Evolutionary conservation across 2,113 vertebrate species (phyloP).

Genomic region (Phodopus roborovskii): DNA sequence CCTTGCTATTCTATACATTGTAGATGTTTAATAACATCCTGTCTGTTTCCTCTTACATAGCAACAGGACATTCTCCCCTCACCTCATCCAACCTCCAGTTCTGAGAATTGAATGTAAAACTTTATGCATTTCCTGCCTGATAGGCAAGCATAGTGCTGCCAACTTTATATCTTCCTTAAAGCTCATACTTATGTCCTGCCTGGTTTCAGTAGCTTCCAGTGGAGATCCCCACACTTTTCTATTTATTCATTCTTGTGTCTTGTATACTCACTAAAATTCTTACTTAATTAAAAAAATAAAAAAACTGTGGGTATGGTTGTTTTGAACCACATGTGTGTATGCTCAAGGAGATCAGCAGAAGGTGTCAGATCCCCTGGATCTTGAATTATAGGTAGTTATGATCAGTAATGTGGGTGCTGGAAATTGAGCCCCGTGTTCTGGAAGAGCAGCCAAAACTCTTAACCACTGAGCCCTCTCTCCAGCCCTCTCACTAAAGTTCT

Average conservation of each 20-base stretch:
- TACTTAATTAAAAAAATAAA: background rate
- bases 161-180: conserved; percentile 25
- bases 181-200: background rate
- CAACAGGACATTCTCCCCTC: no score
- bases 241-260: conserved; percentile 15
- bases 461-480: background rate
- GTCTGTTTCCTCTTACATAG: background rate
- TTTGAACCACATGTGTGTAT: background rate
- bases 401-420: background rate
- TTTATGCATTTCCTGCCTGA: background rate
- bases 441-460: background rate
- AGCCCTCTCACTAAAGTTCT: background rate
- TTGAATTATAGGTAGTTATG: background rate
- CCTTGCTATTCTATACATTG: background rate
- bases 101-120: background rate
- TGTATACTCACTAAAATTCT: conserved; percentile 9
- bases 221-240: background rate
- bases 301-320: background rate
- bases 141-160: background rate
- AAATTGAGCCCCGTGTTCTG: background rate
- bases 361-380: background rate
- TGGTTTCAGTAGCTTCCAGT: background rate
- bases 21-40: background rate
- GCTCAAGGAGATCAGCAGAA: background rate
- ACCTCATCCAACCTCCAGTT: background rate